These are phyloP conservation scores for Sphaerodactylus townsendi DNA, from an alignment of 2,113 vertebrate genomes.

Conservation along the genomic window DNA sequence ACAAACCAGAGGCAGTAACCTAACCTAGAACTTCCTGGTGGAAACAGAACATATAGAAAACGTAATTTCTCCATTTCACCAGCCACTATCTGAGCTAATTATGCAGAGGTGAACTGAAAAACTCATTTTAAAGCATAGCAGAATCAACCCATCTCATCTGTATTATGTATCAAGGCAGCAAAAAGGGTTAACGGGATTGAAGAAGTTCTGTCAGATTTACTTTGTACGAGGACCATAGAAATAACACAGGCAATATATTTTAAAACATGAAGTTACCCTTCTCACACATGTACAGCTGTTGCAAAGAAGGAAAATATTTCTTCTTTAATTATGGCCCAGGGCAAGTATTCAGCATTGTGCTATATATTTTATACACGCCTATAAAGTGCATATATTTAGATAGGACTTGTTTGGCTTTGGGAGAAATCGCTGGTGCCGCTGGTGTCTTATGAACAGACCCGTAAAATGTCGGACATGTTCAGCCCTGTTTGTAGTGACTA, in stretches of 20 bases:
- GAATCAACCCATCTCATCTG: background rate
- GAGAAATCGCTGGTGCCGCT: constrained; percentile 61
- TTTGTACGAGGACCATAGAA: background rate
- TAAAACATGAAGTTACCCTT: background rate
- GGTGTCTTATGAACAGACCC: constrained; percentile 48
- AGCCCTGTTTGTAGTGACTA: constrained; percentile 45
- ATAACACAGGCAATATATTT: background rate
- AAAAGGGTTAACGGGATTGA: constrained; percentile 7
- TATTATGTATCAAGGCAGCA: constrained; percentile 3
- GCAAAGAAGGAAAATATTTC: background rate
- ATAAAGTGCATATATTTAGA: constrained; percentile 60
- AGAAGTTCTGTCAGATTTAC: background rate
- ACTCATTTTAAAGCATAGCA: background rate
- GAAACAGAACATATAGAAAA: background rate
- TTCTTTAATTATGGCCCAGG: constrained; percentile 8
- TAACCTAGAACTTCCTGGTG: background rate
- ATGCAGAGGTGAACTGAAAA: background rate
- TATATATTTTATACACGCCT: constrained; percentile 45
- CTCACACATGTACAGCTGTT: background rate
- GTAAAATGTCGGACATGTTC: constrained; percentile 45
- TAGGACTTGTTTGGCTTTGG: constrained; percentile 53
- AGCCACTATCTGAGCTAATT: background rate
- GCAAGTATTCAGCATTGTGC: constrained; percentile 32
- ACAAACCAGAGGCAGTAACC: background rate
- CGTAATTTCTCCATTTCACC: background rate